These are phyloP conservation scores for Drosophila kanekoi DNA, from an alignment of 2,888 invertebrate genomes.

Conservation along the genomic window DNA sequence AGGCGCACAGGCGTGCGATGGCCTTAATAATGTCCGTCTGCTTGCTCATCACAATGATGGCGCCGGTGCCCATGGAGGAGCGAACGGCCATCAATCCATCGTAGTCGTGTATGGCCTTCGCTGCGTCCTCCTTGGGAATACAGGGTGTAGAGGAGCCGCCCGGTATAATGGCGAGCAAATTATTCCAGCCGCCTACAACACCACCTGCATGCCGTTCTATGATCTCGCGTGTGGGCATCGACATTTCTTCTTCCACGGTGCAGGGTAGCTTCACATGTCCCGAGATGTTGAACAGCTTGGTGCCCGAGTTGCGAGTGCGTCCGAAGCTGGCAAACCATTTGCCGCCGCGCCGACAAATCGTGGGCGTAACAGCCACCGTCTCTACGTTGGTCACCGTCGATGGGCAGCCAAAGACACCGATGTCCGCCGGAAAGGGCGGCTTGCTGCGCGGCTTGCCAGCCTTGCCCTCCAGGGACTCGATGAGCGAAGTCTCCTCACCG, in stretches of 20 bases:
- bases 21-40: constrained; percentile 98
- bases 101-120: constrained; percentile 97
- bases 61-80: constrained; percentile 98
- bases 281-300: constrained; percentile 87
- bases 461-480: constrained; percentile 98
- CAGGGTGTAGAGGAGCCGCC: constrained; percentile 99
- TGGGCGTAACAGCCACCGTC: constrained; percentile 97
- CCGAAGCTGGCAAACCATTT: constrained; percentile 98
- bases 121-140: constrained; percentile 96
- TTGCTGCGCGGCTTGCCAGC: constrained; percentile 98
- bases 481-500: constrained; percentile 98
- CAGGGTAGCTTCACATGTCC: constrained; percentile 97
- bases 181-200: constrained; percentile 98
- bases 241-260: constrained; percentile 99
- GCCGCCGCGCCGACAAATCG: constrained; percentile 97
- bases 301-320: constrained; percentile 97
- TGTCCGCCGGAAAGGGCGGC: constrained; percentile 99
- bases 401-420: constrained; percentile 98
- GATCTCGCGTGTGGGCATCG: constrained; percentile 95
- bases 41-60: constrained; percentile 99
- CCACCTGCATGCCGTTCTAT: constrained; percentile 99
- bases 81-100: constrained; percentile 96
- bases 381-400: constrained; percentile 99
- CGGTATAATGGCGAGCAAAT: constrained; percentile 97
- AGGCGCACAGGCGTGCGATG: constrained; percentile 96